A percentile compares a stretch with the other conserved stretches of the same genome.
These are phyloP conservation scores for Apotomis betuletana DNA, from an alignment of 2,888 invertebrate species.

Conservation along the genomic window DNA sequence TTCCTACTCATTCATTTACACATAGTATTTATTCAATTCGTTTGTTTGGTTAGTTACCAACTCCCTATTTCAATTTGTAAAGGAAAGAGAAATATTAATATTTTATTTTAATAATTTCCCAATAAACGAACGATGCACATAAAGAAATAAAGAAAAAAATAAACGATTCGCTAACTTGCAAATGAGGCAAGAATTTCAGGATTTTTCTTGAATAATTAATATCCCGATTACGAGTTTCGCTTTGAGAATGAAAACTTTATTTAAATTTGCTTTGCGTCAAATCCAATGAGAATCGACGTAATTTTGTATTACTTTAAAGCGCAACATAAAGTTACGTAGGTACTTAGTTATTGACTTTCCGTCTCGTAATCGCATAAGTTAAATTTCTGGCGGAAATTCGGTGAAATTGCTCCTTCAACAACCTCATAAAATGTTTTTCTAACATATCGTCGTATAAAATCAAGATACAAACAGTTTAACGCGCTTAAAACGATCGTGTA, in stretches of 20 bases:
- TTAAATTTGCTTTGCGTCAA: slow-evolving; percentile 47
- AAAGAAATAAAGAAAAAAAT: slow-evolving; percentile 47
- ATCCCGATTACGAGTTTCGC: slow-evolving; percentile 44
- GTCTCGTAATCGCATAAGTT: neutral
- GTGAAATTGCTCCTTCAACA: neutral
- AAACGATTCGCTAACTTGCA: slow-evolving; percentile 46
- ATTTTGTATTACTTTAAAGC: slow-evolving; percentile 45
- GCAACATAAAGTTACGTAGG: slow-evolving; percentile 38
- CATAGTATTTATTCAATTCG: neutral
- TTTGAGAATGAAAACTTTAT: slow-evolving; percentile 50
- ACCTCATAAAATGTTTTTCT: slow-evolving; percentile 11
- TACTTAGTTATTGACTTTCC: slow-evolving; percentile 11
- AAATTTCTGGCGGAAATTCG: neutral
- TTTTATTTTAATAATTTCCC: slow-evolving; percentile 3
- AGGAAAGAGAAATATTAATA: neutral
- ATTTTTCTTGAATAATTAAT: slow-evolving; percentile 52
- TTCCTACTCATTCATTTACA: neutral
- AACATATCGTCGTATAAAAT: neutral
- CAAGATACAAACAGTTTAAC: slow-evolving; percentile 5
- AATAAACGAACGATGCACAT: slow-evolving; percentile 9
- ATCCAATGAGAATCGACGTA: slow-evolving; percentile 46
- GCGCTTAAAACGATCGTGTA: slow-evolving; percentile 15
- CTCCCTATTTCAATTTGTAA: neutral
- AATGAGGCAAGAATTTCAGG: slow-evolving; percentile 46
- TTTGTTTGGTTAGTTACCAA: neutral